Base-by-base conservation (phyloP, 2,113 vertebrate species). In the Dissostichus mawsoni region DNA sequence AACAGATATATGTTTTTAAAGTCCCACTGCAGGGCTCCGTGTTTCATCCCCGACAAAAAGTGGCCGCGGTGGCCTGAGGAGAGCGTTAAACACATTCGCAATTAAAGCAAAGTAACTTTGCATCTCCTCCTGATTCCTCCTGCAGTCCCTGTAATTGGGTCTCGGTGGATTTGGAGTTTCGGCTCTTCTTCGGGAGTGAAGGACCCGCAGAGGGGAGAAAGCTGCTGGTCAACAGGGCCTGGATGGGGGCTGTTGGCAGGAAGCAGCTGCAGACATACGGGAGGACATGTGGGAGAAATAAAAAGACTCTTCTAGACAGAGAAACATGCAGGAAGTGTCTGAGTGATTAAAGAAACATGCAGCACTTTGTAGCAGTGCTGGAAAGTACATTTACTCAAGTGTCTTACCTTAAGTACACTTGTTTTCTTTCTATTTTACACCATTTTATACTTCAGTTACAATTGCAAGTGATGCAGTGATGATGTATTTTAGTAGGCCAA, bases 131-230 rank as follows among this genome's bases (percentile, higher is more conserved):
- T 71, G 76, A 81, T 90, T 82, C 77, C 74, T 85, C 81, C 78
- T 66, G 61, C 84, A 64, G 78, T 90, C 90, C 69, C 80, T 81
- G 90, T 95, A 95, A 94, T 94, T 95, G 93, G 93, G 87, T 94
- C 93, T 92, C 90, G 0, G 78, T 82, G 93, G 93, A 93, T 88
- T 90, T 90, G 79, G 86, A 81, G 83, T 73, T 75, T 33, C 17
- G 23, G 80, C 69, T 87, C 77, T 75, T 80, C 61, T 76, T 83
- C 33, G 45, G 73, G 85, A 81, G 71, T 72, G 87, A 81, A 70
- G 61, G 82, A 48, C 58, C 78, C 66, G 33, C 69, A 78, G 53
- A 14, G 57, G 59, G 29, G 64, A 11, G 53, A 13, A 65, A 57
- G 61, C 47, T 76, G 75, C 36, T 64, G 69, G 72, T 76, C n/a